Percentiles rank a stretch among this genome's conserved stretches.
Conservation (phyloP, 2,113 vertebrate species). For the Sapayoa aenigma region DNA sequence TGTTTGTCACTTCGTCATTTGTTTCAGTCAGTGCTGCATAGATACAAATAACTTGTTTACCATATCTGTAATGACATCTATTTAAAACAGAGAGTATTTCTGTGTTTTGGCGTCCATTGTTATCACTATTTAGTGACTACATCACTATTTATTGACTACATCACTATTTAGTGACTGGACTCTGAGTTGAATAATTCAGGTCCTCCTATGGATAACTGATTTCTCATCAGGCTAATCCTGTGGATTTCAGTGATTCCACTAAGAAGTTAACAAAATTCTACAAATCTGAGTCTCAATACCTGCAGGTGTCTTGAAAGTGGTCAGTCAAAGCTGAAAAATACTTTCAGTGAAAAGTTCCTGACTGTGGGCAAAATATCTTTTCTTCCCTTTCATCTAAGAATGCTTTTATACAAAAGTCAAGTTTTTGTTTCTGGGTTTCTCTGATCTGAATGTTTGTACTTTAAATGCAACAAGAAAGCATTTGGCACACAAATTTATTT, state of each 20-base stretch:
- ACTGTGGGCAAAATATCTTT: background rate
- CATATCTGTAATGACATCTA: background rate
- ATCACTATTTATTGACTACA: background rate
- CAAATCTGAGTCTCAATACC: background rate
- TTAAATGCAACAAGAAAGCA: background rate
- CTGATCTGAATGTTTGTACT: background rate
- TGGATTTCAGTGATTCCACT: background rate
- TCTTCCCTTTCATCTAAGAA: background rate
- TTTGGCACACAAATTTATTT: background rate
- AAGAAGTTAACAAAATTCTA: background rate
- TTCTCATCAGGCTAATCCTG: background rate
- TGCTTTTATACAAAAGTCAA: background rate
- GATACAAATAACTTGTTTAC: background rate
- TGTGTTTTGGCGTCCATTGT: background rate
- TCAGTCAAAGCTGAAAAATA: background rate
- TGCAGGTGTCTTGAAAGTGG: background rate
- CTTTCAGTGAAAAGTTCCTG: background rate
- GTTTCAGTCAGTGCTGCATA: background rate
- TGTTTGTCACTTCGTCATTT: background rate
- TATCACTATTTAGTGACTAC: background rate
- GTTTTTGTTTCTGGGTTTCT: background rate
- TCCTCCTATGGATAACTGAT: background rate
- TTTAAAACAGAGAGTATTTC: background rate
- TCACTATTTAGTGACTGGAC: background rate
- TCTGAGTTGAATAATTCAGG: background rate